Base-by-base conservation (phyloP, 2,113 vertebrate genomes). In the Oreochromis niloticus region DNA sequence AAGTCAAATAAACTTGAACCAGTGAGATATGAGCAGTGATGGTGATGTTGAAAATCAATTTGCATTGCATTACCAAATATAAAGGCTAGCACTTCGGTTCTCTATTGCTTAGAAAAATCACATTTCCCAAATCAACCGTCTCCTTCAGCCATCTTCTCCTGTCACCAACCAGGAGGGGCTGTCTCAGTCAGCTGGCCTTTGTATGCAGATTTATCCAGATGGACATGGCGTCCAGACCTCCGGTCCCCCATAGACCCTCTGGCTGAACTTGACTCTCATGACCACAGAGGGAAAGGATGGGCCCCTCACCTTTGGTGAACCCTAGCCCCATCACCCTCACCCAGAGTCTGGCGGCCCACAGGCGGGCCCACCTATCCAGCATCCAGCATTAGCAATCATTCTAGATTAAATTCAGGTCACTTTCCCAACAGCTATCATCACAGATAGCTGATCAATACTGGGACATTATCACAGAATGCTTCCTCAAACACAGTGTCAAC, bases 221-320 rank as follows among this genome's bases (percentile, higher is more conserved):
- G 96, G 95, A 96, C 92, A 88, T 89, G 89, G 81, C 79, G 85
- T 94, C 92, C 95, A 96, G 96, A 95, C 93, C 89, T 88, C 85
- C 80, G 85, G 92, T 94, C 94, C 95, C 92, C 87, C 93, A 90
- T 85, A 94, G 94, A 95, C 94, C 94, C 92, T 85, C 78, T 94
- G 92, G 92, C 91, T 97, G 96, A 97, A 97, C 96, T 96, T 97
- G 96, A 97, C 96, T 96, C 95, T 88, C 84, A 92, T 87, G 86
- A 92, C 93, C 93, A 91, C 96, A 96, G 94, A 96, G 95, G 96
- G 95, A 93, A 92, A 86, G 91, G 91, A 91, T 52, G 92, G 89
- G 82, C 85, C 93, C 88, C 84, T 95, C 93, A 96, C 94, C 95
- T 95, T 93, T 90, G 86, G 83, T 96, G 95, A 96, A 95, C 95